Evolutionary conservation across 2,113 vertebrate species (phyloP), one percentile per base, ranked within the genome.

Genomic region (Manacus vitellinus): DNA sequence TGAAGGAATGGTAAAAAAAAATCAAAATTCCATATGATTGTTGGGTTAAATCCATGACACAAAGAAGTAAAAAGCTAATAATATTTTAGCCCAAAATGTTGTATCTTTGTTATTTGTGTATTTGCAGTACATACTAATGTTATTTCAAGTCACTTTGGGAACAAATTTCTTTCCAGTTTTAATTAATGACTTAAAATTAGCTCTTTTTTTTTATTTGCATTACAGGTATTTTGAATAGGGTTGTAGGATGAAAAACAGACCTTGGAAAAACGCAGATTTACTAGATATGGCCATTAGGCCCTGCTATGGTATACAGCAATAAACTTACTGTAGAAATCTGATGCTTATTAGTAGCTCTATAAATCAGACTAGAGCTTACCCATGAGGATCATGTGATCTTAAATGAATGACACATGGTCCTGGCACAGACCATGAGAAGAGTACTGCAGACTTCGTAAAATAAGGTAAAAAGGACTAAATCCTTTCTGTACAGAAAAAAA

Each of bases 321-420:
- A 59, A 87, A 79, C 14, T 86, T 79, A 77, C 52, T 49, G 16
- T 52, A 86, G 56, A 81, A 85, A n/a, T 58, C 43, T 27, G 23
- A 58, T 43, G 30, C 30, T 85, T 62, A 75, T 94, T 94, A 93
- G 71, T 31, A 88, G 28, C 11, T 83, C 78, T 73, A 56, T 90
- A 94, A 95, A 94, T 92, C 85, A 93, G 33, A 82, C 33, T 56
- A 39, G 25, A 75, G 0, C 3, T 91, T 88, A 88, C 46, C 28
- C 25, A 24, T 22, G 39, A 6, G 65, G 37, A 61, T 28, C 31
- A 41, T 0, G 0, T 44, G 62, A 47, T 75, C 61, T 23, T 20
- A 87, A 85, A 94, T 78, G 56, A 87, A 92, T 54, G 80, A 71
- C 80, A 89, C 28, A 58, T 91, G 77, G 44, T 86, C 76, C 84